Evolutionary conservation across 2,797 vertebrate genomes (phyloP), one percentile per base, ranked within the genome.

Genomic region (Atherinosoma microstoma): DNA sequence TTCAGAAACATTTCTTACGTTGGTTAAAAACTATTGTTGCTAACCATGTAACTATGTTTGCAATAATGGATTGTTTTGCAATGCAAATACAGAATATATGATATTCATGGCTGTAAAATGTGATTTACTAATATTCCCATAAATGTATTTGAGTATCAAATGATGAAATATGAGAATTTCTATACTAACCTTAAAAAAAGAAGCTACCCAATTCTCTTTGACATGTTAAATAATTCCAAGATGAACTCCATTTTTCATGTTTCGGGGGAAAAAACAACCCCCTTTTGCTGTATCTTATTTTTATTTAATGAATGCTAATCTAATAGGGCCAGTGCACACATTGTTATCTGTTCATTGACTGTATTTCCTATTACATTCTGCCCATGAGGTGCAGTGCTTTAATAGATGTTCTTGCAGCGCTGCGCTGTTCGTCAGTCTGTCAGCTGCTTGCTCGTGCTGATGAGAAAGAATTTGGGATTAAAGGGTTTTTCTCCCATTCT

Each of bases 401-500:
- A 20, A 40, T 24, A 4, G 40, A 59, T 70, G 73, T 70, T 67
- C 66, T 24, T 57, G n/a, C 49, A 1, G 54, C 1, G 42, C 58
- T 8, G 38, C 24, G 6, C 32, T 1, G 35, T 30, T 54, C 53
- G 27, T 79, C 81, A 59, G 66, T 67, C 62, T 58, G 77, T 81
- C 82, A 78, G 80, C 82, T 58, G 76, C 66, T 61, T 40, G 29
- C 75, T 81, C 34, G 29, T 53, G 58, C 76, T 82, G 80, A 84
- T 88, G 73, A 86, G 76, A 88, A 65, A 73, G 82, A 87, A 83
- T 87, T 62, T 65, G 49, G 72, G 85, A 91, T 91, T 78, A 86
- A 87, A 91, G 79, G 61, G 74, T 76, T 45, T 86, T 85, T 74
- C 79, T 77, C 71, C 12, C 35, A 56, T 35, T 81, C 78, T 90